phyloP scores from a whole-genome alignment of 2,888 invertebrate genomes.

The Polyommatus icarus region DNA sequence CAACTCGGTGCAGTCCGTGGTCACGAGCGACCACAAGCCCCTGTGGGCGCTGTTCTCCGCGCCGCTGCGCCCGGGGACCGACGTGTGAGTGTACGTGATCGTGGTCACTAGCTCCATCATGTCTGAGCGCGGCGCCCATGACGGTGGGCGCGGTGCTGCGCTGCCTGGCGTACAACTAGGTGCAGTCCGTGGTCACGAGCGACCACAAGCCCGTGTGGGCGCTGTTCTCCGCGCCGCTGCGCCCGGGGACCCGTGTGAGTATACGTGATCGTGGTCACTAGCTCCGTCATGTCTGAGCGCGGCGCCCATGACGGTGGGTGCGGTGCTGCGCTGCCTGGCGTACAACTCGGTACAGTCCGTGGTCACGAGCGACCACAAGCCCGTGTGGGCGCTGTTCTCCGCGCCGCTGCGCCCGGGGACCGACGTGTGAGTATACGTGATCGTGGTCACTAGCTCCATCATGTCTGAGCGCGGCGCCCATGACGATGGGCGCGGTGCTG shows the following conservation, averaged over 20 bases:
- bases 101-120: not conserved
- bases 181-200: conserved; percentile 91
- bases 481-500: no score
- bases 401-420: conserved; percentile 83
- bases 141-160: conserved; percentile 49
- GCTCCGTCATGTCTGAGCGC: no score
- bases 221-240: conserved; percentile 88
- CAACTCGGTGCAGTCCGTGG: conserved; percentile 92
- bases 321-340: no score
- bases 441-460: no score
- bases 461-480: no score
- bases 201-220: conserved; percentile 99
- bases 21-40: conserved; percentile 96
- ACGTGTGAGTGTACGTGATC: conserved; percentile 86
- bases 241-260: conserved; percentile 94
- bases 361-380: no score
- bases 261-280: not conserved
- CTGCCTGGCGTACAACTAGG: conserved; percentile 83
- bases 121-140: conserved; percentile 52
- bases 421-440: conserved; percentile 87
- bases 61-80: conserved; percentile 91
- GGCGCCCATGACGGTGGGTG: no score
- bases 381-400: no score
- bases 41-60: conserved; percentile 95
- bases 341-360: no score